Evolutionary conservation across 2,888 invertebrate species (phyloP).

Genomic region (Nomada fabriciana): DNA sequence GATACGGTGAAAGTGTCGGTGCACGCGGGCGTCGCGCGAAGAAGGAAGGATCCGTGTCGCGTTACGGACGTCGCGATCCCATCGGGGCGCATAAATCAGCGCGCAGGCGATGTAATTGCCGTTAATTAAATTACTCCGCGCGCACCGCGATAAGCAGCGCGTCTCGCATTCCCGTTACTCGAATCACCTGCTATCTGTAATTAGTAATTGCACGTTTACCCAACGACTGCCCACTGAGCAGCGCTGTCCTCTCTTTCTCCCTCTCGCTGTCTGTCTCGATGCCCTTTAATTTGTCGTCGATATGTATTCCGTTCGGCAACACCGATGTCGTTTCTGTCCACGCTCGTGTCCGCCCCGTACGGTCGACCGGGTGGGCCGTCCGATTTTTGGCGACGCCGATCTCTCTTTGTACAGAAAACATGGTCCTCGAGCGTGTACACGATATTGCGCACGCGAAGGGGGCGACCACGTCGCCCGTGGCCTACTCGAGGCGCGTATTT

Average conservation of each 20-base stretch:
- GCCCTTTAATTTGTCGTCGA: constrained; percentile 64
- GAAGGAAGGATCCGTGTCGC: constrained; percentile 49
- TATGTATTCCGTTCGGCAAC: constrained; percentile 46
- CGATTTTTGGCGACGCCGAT: constrained; percentile 27
- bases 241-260: background rate
- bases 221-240: constrained; percentile 40
- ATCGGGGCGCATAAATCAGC: constrained; percentile 66
- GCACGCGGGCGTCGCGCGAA: constrained; percentile 27
- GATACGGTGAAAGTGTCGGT: constrained; percentile 61
- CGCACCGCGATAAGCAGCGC: constrained; percentile 36
- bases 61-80: constrained; percentile 53
- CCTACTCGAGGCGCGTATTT: constrained; percentile 49
- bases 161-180: constrained; percentile 66
- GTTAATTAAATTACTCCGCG: constrained; percentile 72
- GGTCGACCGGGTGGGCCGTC: constrained; percentile 28
- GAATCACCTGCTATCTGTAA: constrained; percentile 66
- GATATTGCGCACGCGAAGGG: background rate
- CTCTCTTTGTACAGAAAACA: constrained; percentile 10
- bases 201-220: constrained; percentile 68
- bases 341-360: background rate
- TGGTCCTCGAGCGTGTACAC: constrained; percentile 11
- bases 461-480: constrained; percentile 30
- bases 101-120: constrained; percentile 68
- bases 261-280: background rate
- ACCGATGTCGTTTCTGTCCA: constrained; percentile 7